These are phyloP conservation scores for Syndactyla subalaris DNA, from an alignment of 2,797 vertebrate genomes.

Conservation along the genomic window DNA sequence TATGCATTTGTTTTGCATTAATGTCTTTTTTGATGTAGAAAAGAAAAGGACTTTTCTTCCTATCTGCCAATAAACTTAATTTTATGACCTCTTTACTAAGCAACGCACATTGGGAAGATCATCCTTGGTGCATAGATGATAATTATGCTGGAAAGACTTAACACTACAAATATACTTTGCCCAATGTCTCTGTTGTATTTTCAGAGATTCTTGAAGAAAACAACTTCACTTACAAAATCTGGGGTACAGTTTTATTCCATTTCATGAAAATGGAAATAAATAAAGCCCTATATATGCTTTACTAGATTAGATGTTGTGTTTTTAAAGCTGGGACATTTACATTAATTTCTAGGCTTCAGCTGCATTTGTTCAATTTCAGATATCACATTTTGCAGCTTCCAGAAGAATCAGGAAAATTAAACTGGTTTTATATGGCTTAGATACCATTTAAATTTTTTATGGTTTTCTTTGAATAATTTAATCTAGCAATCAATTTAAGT, in stretches of 20 bases:
- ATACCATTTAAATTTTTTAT: background rate
- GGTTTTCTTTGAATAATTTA: background rate
- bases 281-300: background rate
- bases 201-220: background rate
- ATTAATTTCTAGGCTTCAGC: background rate
- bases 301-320: background rate
- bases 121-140: background rate
- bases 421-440: background rate
- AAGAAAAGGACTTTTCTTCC: background rate
- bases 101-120: background rate
- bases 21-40: background rate
- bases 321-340: background rate
- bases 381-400: background rate
- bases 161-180: background rate
- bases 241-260: background rate
- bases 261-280: background rate
- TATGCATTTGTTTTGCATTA: background rate
- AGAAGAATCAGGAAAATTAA: constrained; percentile 8
- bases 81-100: background rate
- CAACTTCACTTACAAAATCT: background rate
- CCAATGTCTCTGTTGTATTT: background rate
- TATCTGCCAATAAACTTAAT: background rate
- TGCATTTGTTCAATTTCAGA: background rate
- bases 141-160: background rate
- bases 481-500: background rate